Evolutionary conservation across 1,140 invertebrate genomes (phyloP).

Genomic region (Halesus radiatus): DNA sequence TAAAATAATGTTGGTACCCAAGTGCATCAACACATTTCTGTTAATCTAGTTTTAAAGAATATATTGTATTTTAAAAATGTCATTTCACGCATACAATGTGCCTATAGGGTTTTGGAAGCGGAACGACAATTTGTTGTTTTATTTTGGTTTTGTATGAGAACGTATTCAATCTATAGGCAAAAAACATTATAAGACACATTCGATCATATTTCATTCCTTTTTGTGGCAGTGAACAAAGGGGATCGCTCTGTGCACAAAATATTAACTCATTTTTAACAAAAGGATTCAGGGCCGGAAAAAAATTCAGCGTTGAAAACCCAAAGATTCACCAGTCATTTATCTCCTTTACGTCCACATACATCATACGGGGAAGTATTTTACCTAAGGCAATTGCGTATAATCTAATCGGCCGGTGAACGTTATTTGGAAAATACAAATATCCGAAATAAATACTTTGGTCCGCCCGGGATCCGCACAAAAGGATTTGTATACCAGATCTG

Average conservation of each 20-base stretch:
- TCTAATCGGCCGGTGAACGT: slow-evolving; percentile 31
- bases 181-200: slow-evolving; percentile 17
- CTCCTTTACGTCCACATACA: slow-evolving; percentile 46
- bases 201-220: slow-evolving; percentile 27
- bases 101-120: too few relatives aligned
- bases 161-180: neutral
- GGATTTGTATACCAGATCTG: too few relatives aligned
- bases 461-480: slow-evolving; percentile 4
- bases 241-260: slow-evolving; percentile 7
- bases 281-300: neutral
- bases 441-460: slow-evolving; percentile 2
- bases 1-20: too few relatives aligned
- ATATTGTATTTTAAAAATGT: too few relatives aligned
- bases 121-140: too few relatives aligned
- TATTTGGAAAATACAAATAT: slow-evolving; percentile 46
- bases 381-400: slow-evolving; percentile 43
- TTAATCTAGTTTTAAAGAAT: too few relatives aligned
- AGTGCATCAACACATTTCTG: too few relatives aligned
- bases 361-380: slow-evolving; percentile 44
- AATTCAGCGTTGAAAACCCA: slow-evolving; percentile 22
- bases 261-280: slow-evolving; percentile 37
- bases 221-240: slow-evolving; percentile 23
- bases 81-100: too few relatives aligned
- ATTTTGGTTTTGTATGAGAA: too few relatives aligned
- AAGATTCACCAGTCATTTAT: slow-evolving; percentile 43